These are phyloP conservation scores for Sphaerophoria rueppellii DNA, from an alignment of 2,888 invertebrate species.

Conservation along the genomic window DNA sequence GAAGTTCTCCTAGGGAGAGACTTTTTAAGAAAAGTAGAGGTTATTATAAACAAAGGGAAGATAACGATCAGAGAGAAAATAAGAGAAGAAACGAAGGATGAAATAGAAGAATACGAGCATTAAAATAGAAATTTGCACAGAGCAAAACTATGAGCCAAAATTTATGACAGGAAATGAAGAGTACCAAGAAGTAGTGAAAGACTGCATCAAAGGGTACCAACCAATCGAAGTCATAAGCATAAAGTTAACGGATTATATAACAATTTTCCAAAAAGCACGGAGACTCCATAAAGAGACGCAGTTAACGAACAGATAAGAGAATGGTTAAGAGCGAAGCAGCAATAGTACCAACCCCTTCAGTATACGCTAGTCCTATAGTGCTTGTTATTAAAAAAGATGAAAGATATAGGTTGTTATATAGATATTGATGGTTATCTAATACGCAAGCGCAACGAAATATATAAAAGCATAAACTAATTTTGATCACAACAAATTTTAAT, in stretches of 20 bases:
- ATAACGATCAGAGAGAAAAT: not conserved
- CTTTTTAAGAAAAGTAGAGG: not conserved
- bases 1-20: not conserved
- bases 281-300: conserved; percentile 3
- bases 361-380: not conserved
- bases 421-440: no score
- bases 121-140: not conserved
- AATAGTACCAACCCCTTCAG: not conserved
- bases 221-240: not conserved
- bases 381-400: not conserved
- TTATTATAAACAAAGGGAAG: no score
- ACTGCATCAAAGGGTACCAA: not conserved
- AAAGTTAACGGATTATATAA: not conserved
- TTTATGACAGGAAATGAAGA: not conserved
- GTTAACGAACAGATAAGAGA: not conserved
- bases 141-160: not conserved
- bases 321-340: not conserved
- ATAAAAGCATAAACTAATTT: no score
- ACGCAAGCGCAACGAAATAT: no score
- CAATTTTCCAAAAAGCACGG: not conserved
- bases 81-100: not conserved
- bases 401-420: not conserved
- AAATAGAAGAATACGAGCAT: not conserved
- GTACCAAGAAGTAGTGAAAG: not conserved
- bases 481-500: no score